These are phyloP conservation scores for Gastrophryne carolinensis DNA, from an alignment of 2,797 vertebrate species.

Conservation along the genomic window DNA sequence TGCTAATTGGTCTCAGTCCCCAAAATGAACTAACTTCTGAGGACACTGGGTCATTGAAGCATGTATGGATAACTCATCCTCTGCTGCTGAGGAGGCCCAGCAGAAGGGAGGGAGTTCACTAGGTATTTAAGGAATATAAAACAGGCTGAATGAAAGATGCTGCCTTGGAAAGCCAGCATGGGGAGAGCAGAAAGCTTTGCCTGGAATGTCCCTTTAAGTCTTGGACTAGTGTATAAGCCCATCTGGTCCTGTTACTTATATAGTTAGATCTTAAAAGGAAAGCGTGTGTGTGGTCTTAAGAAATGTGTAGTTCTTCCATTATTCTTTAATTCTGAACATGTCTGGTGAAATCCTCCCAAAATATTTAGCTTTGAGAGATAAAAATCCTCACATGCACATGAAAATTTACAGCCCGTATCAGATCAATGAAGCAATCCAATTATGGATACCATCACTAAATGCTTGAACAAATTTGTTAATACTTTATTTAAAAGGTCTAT, in stretches of 20 bases:
- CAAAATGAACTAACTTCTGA: no score
- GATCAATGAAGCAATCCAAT: background rate
- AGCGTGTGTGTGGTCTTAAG: conserved; percentile 30
- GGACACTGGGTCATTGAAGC: no score
- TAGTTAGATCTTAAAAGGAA: background rate
- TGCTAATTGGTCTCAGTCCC: no score
- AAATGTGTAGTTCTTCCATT: background rate
- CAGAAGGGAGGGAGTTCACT: no score
- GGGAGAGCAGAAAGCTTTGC: no score
- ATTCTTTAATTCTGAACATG: background rate
- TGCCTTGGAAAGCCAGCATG: no score
- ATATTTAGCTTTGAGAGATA: background rate
- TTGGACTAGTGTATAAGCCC: background rate
- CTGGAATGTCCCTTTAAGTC: background rate
- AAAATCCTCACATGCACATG: background rate
- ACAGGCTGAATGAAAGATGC: no score
- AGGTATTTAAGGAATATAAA: no score
- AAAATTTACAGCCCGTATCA: background rate
- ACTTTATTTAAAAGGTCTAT: background rate
- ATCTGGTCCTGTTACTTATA: conserved; percentile 30
- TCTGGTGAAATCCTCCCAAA: background rate
- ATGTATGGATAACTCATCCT: no score
- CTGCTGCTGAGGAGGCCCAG: no score
- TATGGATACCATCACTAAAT: background rate
- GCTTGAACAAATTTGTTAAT: background rate